Conservation (phyloP, 2,888 invertebrate genomes). For the Acanthococcus lagerstroemiae region DNA sequence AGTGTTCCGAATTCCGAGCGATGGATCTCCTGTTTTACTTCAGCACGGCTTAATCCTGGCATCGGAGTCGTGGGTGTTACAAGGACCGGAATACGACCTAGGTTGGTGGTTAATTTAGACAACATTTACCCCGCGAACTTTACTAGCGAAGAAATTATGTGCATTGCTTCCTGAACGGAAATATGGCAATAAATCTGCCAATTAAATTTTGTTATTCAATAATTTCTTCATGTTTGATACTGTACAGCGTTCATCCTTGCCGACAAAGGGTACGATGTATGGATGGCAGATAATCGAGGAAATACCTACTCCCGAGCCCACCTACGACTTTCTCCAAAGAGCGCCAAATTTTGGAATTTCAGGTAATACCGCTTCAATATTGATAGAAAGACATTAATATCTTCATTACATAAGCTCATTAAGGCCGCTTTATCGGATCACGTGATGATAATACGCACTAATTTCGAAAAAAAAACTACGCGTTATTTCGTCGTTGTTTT, state of each 20-base stretch:
- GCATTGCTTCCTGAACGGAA: background rate
- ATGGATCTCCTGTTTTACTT: slow-evolving; percentile 45
- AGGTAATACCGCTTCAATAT: slow-evolving; percentile 30
- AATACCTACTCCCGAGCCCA: slow-evolving; percentile 32
- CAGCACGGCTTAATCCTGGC: slow-evolving; percentile 55
- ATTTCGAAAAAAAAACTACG: too few relatives aligned
- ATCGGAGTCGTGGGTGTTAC: slow-evolving; percentile 59
- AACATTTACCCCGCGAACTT: background rate
- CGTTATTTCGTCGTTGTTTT: too few relatives aligned
- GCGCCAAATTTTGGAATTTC: slow-evolving; percentile 33
- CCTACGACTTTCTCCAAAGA: slow-evolving; percentile 14
- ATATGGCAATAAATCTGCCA: too few relatives aligned
- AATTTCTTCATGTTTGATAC: too few relatives aligned
- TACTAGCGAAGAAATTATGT: background rate
- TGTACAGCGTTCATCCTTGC: slow-evolving; percentile 32
- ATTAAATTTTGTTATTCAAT: too few relatives aligned
- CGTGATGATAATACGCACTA: too few relatives aligned
- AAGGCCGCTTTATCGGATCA: too few relatives aligned
- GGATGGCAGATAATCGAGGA: slow-evolving; percentile 33
- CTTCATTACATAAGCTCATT: too few relatives aligned
- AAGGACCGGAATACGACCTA: slow-evolving; percentile 55
- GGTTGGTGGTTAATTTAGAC: slow-evolving; percentile 42
- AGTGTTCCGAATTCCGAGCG: slow-evolving; percentile 52
- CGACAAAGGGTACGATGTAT: slow-evolving; percentile 33
- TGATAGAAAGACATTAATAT: too few relatives aligned